Conservation (phyloP, 2,888 invertebrate species). For the Drosophila nigricruria region DNA sequence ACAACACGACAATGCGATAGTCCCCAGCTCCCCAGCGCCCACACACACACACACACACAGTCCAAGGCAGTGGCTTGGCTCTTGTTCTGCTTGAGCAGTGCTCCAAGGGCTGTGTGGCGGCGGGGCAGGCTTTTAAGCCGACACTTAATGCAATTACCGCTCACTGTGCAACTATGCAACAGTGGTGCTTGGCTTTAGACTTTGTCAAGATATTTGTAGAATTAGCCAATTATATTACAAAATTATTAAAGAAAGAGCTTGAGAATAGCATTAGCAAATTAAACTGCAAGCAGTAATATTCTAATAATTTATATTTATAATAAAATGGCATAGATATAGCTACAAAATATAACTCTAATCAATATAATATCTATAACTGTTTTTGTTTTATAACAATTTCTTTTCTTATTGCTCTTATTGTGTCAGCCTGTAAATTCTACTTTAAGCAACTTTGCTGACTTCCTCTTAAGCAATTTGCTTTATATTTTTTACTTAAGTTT, state of each 20-base stretch:
- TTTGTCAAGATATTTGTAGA: not conserved
- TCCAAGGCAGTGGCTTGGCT: slow-evolving; percentile 22
- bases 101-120: slow-evolving; percentile 12
- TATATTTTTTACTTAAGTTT: not conserved
- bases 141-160: slow-evolving; percentile 80
- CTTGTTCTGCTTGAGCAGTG: slow-evolving; percentile 14
- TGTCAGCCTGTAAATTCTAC: not conserved
- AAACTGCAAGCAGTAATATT: not conserved
- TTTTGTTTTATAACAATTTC: not conserved
- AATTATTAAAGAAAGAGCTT: not conserved
- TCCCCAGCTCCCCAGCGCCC: not conserved
- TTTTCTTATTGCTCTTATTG: not conserved
- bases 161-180: slow-evolving; percentile 46
- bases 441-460: no score
- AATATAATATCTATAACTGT: not conserved
- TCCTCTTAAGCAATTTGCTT: not conserved
- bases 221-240: not conserved
- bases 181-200: slow-evolving; percentile 17
- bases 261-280: not conserved
- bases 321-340: not conserved
- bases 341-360: not conserved
- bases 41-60: not conserved
- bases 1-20: slow-evolving; percentile 40
- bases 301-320: not conserved
- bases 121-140: slow-evolving; percentile 69